Base-by-base conservation (phyloP, 2,113 vertebrate genomes). In the Heteronetta atricapilla region DNA sequence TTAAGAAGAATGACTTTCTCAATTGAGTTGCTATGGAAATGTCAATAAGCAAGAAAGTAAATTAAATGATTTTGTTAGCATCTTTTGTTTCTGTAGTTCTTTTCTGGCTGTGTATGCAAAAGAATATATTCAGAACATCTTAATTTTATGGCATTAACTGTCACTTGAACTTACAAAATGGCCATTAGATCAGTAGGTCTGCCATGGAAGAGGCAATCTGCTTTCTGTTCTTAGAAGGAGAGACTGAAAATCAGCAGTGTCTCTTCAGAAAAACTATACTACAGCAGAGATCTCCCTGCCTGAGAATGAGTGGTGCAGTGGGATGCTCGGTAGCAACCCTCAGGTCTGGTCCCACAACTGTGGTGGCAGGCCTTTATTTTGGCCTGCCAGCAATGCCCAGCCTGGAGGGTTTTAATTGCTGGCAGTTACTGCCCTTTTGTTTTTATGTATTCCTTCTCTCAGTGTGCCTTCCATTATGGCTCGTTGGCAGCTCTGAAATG, bases 381-480 rank as follows among this genome's bases (percentile, higher is more conserved):
- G 46, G 19, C 89, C 88, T 95, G 95, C 91, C 95, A 96, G 93
- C 86, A 82, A 23, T 86, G 86, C 88, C 92, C 88, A 90, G 89
- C 86, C 88, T 59, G 86, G 38, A 52, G 6, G 33, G 68, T 46
- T 96, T 96, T 96, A 96, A 96, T 92, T 97, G 89, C 81, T 97
- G 96, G 93, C 91, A 93, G 40, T 19, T 75, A 62, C 82, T 93
- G 72, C 66, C 69, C 69, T 86, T 56, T 34, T 95, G 94, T 74
- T 95, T 96, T 85, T 67, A 88, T 89, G 94, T 62, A 53, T 84
- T 85, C 74, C 63, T 73, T 66, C 44, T 97, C 96, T 77, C 96
- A 93, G 94, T 79, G 16, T 83, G 92, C 56, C 77, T 87, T 90
- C 96, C 95, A 93, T 95, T 94, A 50, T 78, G 89, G 85, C 76